A percentile compares a stretch with the other conserved stretches of the same genome.
Evolutionary conservation across 2,888 invertebrate species (phyloP).

Genomic region (Eristalinus aeneus): DNA sequence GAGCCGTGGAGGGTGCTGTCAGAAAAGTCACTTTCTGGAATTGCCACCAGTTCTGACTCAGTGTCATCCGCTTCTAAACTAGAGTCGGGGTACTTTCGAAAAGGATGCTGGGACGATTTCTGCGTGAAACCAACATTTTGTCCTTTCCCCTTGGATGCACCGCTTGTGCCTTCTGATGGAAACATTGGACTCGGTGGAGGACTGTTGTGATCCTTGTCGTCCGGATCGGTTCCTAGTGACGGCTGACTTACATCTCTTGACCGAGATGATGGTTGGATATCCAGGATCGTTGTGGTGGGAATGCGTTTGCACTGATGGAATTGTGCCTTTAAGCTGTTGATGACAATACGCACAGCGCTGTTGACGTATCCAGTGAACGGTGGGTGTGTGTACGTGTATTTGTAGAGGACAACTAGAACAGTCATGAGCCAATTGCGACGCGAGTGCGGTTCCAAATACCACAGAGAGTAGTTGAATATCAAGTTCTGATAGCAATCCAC

Average conservation of each 20-base stretch:
- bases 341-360: slow-evolving; percentile 91
- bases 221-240: slow-evolving; percentile 86
- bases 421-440: slow-evolving; percentile 96
- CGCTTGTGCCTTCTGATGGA: slow-evolving; percentile 82
- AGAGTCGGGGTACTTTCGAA: slow-evolving; percentile 82
- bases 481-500: slow-evolving; percentile 84
- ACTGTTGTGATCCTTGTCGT: slow-evolving; percentile 82
- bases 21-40: slow-evolving; percentile 93
- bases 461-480: slow-evolving; percentile 88
- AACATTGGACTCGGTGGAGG: slow-evolving; percentile 85
- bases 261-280: slow-evolving; percentile 83
- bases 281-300: slow-evolving; percentile 89
- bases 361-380: slow-evolving; percentile 87
- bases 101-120: slow-evolving; percentile 82
- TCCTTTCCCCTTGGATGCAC: slow-evolving; percentile 80
- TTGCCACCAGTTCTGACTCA: slow-evolving; percentile 93
- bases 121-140: slow-evolving; percentile 85
- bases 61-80: slow-evolving; percentile 90
- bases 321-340: slow-evolving; percentile 95
- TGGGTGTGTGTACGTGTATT: slow-evolving; percentile 91
- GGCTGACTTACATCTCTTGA: slow-evolving; percentile 87
- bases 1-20: slow-evolving; percentile 92
- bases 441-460: slow-evolving; percentile 92
- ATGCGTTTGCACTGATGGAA: slow-evolving; percentile 94
- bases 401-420: slow-evolving; percentile 95